Conservation (phyloP, 2,113 vertebrate species). For the Xiphophorus maculatus region DNA sequence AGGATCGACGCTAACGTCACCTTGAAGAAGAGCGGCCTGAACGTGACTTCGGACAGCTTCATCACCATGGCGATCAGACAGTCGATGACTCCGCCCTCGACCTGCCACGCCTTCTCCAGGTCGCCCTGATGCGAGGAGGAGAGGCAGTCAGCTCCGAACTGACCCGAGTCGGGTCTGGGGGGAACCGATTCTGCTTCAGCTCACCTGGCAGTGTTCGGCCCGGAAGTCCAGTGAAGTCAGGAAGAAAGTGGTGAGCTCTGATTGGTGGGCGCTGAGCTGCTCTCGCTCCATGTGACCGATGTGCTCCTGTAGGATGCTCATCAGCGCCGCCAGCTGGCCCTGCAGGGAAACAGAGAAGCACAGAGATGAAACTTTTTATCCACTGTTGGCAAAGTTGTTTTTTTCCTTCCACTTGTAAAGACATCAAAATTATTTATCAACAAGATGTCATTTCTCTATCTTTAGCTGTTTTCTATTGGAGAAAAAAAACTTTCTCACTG, state of each 20-base stretch:
- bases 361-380: too few relatives aligned
- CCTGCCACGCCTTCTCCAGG: conserved; percentile 82
- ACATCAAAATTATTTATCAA: too few relatives aligned
- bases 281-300: conserved; percentile 87
- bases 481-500: too few relatives aligned
- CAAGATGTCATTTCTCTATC: too few relatives aligned
- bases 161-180: too few relatives aligned
- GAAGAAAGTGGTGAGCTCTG: conserved; percentile 92
- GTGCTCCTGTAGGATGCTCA: conserved; percentile 90
- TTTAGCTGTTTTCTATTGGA: too few relatives aligned
- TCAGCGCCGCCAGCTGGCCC: conserved; percentile 84
- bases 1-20: conserved; percentile 64
- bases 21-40: conserved; percentile 97
- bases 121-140: conserved; percentile 76
- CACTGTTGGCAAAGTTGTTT: too few relatives aligned
- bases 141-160: neutral
- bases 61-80: conserved; percentile 92
- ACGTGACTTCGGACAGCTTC: conserved; percentile 94
- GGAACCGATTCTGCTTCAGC: neutral
- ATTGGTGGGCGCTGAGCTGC: conserved; percentile 86
- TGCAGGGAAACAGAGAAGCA: conserved; percentile 46
- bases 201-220: conserved; percentile 84
- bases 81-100: conserved; percentile 85
- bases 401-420: too few relatives aligned
- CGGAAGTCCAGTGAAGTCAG: conserved; percentile 90